These are phyloP conservation scores for Drosophila sp. DNA, from an alignment of 1,140 invertebrate genomes.

Conservation along the genomic window DNA sequence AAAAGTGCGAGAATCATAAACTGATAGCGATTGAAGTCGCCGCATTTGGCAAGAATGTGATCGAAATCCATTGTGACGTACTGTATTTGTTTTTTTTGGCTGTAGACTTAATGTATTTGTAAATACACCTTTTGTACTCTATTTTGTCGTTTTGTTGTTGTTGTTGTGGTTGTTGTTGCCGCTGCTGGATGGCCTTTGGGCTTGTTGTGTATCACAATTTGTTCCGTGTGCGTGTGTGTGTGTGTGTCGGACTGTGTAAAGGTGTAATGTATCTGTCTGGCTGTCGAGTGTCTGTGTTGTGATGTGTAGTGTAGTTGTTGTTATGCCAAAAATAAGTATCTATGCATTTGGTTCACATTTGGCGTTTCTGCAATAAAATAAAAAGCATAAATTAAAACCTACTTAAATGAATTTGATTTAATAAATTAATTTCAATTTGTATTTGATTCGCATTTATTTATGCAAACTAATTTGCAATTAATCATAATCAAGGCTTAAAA, in stretches of 20 bases:
- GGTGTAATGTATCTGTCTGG: not conserved
- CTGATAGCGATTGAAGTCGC: conserved; percentile 88
- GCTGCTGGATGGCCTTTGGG: conserved; percentile 10
- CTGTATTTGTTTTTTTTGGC: not conserved
- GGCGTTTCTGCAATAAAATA: conserved; percentile 44
- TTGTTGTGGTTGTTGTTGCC: not conserved
- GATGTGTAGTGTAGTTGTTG: conserved; percentile 36
- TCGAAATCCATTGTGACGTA: conserved; percentile 86
- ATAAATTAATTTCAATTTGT: not conserved
- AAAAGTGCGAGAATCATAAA: conserved; percentile 86
- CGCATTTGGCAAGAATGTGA: conserved; percentile 86
- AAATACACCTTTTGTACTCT: conserved; percentile 22
- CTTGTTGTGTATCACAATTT: conserved; percentile 37
- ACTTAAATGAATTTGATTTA: conserved; percentile 2
- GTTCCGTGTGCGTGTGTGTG: conserved; percentile 21
- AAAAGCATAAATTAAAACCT: conserved; percentile 1
- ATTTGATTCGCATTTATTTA: not conserved
- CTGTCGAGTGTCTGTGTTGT: conserved; percentile 28
- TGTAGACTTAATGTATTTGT: not conserved
- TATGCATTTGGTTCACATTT: conserved; percentile 61
- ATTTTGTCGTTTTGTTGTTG: not conserved
- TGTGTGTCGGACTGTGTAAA: conserved; percentile 2
- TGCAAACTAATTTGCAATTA: not conserved
- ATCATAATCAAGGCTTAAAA: not conserved
- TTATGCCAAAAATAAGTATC: conserved; percentile 33